Conservation (phyloP, 2,113 vertebrate genomes). For the Alectura lathami region DNA sequence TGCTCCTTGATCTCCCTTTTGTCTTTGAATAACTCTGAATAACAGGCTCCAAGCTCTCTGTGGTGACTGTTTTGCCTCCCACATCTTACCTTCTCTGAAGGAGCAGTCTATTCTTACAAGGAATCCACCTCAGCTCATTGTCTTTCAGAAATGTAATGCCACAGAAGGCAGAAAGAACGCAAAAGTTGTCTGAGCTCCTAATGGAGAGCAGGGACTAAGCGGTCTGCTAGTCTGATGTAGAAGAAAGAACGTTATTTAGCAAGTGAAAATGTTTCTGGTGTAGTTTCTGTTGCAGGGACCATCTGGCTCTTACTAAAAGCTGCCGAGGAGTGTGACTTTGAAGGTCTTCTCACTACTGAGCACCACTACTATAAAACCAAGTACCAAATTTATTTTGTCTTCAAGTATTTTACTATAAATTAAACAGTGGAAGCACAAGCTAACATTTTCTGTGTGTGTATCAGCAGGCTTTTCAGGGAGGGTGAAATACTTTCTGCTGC, state of each 20-base stretch:
- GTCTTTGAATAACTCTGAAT: not conserved
- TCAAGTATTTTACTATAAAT: not conserved
- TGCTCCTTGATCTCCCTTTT: not conserved
- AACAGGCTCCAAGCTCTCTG: not conserved
- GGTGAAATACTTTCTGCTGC: not conserved
- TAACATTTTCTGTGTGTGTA: not conserved
- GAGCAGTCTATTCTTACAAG: not conserved
- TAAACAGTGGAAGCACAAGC: not conserved
- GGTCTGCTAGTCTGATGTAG: not conserved
- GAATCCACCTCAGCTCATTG: not conserved
- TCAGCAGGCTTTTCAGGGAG: not conserved
- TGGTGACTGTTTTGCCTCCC: not conserved
- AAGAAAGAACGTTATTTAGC: not conserved
- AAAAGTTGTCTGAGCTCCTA: not conserved
- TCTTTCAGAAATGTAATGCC: not conserved
- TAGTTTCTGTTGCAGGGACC: not conserved
- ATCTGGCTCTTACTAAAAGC: not conserved
- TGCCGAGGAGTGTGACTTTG: not conserved
- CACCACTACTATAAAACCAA: not conserved
- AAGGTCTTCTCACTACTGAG: not conserved
- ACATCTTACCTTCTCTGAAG: not conserved
- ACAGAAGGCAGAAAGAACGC: not conserved
- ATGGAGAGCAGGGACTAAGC: not conserved
- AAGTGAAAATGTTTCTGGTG: not conserved
- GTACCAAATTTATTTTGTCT: not conserved